Base-by-base conservation (phyloP, 1,140 invertebrate species). In the Pollicipes pollicipes region DNA sequence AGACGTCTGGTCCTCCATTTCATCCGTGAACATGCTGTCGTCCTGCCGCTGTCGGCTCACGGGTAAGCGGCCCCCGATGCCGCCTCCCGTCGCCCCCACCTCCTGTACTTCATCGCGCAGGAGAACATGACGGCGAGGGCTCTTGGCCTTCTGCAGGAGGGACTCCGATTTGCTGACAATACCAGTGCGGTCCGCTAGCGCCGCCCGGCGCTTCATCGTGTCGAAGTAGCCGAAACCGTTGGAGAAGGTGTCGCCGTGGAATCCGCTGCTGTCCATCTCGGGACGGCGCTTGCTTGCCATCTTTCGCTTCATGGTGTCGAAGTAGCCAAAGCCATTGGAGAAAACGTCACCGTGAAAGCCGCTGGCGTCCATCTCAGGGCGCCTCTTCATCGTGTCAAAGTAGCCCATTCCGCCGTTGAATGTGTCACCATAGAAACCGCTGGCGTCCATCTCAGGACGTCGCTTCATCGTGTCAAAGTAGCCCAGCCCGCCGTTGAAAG, bases 331-430 rank as follows among this genome's bases (percentile, higher is more conserved):
- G 2, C 81, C 80, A 70, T 77, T 75, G 70, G 77, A 78, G 72
- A 83, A 83, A n/a, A 81, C 79, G 73, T 82, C 81, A 26, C 77
- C 80, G 69, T 83, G 77, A 73, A 82, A 82, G 0, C 81, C 81
- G 58, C 77, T 75, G 3, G 81, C 78, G 69, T 80, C 80, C 74
- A 81, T 79, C 73, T 81, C 81, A 6, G 79, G 80, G 26, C 78
- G 37, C 70, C 79, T 79, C 10, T 72, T 72, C 72, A 75, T 73
- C 13, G 71, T 73, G 26, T 70, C 68, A 74, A 82, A 83, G 63
- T 81, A 79, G 10, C 82, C 82, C 71, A 83, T 83, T 0, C 81
- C 80, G 70, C 79, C 76, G 70, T 78, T 79, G 73, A 83, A 83
- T 26, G 81, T 80, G 73, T 83, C 82, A 17, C 77, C 80, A 72